Conservation (phyloP, 2,888 invertebrate species). For the Drosophila subquinaria region DNA sequence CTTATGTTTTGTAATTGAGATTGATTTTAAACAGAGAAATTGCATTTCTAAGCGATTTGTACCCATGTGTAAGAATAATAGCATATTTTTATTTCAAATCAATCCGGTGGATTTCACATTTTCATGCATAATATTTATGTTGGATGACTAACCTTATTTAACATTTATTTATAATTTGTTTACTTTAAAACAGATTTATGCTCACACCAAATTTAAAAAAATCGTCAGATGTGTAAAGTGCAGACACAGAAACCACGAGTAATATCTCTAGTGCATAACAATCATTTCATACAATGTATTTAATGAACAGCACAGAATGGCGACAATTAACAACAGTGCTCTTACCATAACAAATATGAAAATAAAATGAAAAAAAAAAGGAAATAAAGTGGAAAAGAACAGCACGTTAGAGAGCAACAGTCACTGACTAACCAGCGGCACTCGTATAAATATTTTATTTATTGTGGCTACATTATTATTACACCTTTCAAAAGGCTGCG, state of each 20-base stretch:
- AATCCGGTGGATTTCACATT: too few relatives aligned
- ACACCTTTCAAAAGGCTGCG: conserved; percentile 56
- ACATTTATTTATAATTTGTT: neutral
- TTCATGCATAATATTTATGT: too few relatives aligned
- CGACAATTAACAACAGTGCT: conserved; percentile 55
- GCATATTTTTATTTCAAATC: too few relatives aligned
- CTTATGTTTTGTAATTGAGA: neutral
- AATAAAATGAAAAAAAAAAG: conserved; percentile 17
- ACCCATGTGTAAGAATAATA: too few relatives aligned
- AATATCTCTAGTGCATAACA: conserved; percentile 43
- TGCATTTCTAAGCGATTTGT: too few relatives aligned
- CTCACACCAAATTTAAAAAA: conserved; percentile 29
- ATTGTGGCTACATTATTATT: conserved; percentile 59
- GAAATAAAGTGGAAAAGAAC: neutral
- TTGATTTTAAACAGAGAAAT: neutral
- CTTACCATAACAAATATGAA: conserved; percentile 14
- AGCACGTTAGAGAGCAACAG: conserved; percentile 36
- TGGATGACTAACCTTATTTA: neutral
- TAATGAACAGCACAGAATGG: conserved; percentile 61
- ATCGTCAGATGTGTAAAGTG: conserved; percentile 29
- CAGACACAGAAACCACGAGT: conserved; percentile 53
- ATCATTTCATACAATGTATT: conserved; percentile 45
- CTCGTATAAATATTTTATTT: conserved; percentile 48
- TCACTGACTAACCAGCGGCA: conserved; percentile 34
- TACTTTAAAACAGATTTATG: neutral